These are phyloP conservation scores for Hirtodrosophila alboralis DNA, from an alignment of 2,888 invertebrate genomes.

Conservation along the genomic window DNA sequence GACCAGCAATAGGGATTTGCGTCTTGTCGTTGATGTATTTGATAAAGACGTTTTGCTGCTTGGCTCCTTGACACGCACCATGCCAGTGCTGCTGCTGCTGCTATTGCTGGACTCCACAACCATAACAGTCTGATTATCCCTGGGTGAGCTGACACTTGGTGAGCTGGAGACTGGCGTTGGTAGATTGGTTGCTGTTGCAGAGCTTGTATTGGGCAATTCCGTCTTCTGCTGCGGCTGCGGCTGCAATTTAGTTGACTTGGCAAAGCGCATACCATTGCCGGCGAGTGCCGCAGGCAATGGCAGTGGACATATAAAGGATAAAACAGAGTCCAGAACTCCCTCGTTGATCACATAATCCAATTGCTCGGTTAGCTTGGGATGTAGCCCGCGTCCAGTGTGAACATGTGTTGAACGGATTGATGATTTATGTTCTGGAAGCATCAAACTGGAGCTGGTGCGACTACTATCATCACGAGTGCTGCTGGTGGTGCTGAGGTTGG, in stretches of 20 bases:
- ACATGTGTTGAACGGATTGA: slow-evolving; percentile 40
- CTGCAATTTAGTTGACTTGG: slow-evolving; percentile 33
- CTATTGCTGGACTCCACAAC: background rate
- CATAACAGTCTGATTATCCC: slow-evolving; percentile 21
- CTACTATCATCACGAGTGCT: slow-evolving; percentile 35
- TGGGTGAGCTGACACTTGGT: slow-evolving; percentile 26
- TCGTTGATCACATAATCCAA: slow-evolving; percentile 89
- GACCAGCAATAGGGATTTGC: slow-evolving; percentile 63
- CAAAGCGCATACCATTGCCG: slow-evolving; percentile 14
- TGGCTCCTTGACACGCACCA: slow-evolving; percentile 65
- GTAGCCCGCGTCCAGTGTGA: slow-evolving; percentile 59
- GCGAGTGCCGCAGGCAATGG: slow-evolving; percentile 56
- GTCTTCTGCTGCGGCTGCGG: slow-evolving; percentile 18
- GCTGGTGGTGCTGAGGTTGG: background rate
- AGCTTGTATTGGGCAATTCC: slow-evolving; percentile 19
- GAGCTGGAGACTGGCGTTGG: slow-evolving; percentile 20
- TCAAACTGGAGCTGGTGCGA: slow-evolving; percentile 19
- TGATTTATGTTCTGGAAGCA: slow-evolving; percentile 33
- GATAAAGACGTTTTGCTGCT: slow-evolving; percentile 20
- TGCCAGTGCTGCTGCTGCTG: slow-evolving; percentile 30
- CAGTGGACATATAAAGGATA: slow-evolving; percentile 88
- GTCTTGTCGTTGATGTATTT: slow-evolving; percentile 26
- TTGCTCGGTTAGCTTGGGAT: slow-evolving; percentile 81
- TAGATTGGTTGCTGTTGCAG: slow-evolving; percentile 5
- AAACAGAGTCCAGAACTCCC: slow-evolving; percentile 92